Percentiles rank a stretch among this genome's conserved stretches.
These are phyloP conservation scores for Hestina assimilis DNA, from an alignment of 1,140 invertebrate species.

Conservation along the genomic window DNA sequence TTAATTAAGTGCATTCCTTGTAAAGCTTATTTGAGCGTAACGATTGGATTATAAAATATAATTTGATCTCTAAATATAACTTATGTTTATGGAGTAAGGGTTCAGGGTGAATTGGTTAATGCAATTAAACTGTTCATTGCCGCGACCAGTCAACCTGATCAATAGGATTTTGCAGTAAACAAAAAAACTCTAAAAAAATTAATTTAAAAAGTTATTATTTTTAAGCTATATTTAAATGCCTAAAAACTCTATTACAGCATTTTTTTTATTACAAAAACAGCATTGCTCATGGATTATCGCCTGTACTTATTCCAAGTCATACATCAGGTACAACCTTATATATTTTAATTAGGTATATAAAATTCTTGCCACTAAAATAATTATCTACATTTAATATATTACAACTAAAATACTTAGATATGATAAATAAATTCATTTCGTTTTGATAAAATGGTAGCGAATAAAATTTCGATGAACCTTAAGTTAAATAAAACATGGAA, in stretches of 20 bases:
- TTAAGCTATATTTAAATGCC: no score
- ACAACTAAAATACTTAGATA: conserved; percentile 64
- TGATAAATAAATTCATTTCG: conserved; percentile 71
- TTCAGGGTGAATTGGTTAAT: not conserved
- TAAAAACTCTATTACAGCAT: conserved; percentile 28
- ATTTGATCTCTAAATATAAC: not conserved
- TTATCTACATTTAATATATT: conserved; percentile 56
- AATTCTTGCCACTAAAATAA: conserved; percentile 42
- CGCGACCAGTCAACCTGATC: not conserved
- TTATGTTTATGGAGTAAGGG: not conserved
- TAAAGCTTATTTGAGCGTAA: not conserved
- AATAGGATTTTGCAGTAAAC: no score
- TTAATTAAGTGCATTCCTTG: no score
- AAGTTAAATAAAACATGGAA: conserved; percentile 37
- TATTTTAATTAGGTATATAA: conserved; percentile 33
- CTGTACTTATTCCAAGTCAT: conserved; percentile 24
- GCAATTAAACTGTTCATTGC: not conserved
- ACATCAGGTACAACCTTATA: conserved; percentile 54
- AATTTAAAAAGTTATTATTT: no score
- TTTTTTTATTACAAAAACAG: conserved; percentile 26
- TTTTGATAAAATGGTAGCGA: conserved; percentile 51
- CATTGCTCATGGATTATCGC: conserved; percentile 17
- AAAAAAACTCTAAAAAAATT: not conserved
- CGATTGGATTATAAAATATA: not conserved
- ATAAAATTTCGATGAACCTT: conserved; percentile 56